Evolutionary conservation across 2,888 invertebrate species (phyloP), one percentile per base, ranked within the genome.

Genomic region (Andricus curvator): DNA sequence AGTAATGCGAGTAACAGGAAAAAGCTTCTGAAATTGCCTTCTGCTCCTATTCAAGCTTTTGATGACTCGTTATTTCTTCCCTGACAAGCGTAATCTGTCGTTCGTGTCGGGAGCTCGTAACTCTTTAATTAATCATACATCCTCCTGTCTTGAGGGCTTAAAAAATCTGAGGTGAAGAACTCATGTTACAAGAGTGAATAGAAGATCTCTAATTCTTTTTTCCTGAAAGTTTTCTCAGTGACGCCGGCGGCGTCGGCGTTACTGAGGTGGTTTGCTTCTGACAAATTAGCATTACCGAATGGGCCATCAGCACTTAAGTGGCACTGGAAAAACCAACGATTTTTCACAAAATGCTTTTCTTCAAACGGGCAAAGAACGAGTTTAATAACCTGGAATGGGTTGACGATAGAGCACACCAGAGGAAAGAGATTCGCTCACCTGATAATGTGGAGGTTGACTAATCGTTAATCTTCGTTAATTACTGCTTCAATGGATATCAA

Each of bases 251-350:
- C 9, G 48, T 22, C 29, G 29, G 15, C 15, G 44, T n/a, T 17
- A 25, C 11, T 20, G 44, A 48, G 9, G 29, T 20, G 51, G 48
- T 51, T 22, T 70, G 15, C 51, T 48, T 48, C 29, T 51, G 70
- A 74, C 70, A 74, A 74, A 74, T 74, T 74, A 74, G 51, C 29
- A 74, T 74, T 51, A 56, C 51, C 51, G 51, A 51, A n/a, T 3
- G 11, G 29, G 51, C 51, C 11, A 6, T 74, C n/a, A 62, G 62
- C 25, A 15, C 25, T 29, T 17, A 62, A 62, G 25, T 62, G 13
- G 11, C 62, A 25, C 11, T 62, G 15, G 6, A 22, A 25, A 56
- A 20, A 48, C 20, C n/a, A 51, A 51, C 33, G 51, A 70, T 20
- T 48, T 33, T 74, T 74, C 17, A 48, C 17, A 33, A 44, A 68